Conservation (phyloP, 2,797 vertebrate species). For the Neosilurus hyrtlii region DNA sequence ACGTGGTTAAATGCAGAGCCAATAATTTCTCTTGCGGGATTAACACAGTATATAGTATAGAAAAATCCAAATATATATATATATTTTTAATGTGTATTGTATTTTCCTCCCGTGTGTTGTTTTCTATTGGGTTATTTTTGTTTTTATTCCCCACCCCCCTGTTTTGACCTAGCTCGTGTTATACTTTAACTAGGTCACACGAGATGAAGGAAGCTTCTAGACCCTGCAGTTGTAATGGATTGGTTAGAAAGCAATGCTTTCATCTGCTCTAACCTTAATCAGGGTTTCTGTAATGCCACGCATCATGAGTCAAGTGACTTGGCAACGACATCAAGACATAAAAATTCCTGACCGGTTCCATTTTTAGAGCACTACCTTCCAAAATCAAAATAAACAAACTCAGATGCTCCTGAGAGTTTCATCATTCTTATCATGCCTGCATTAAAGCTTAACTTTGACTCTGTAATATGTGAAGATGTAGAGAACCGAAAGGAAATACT, state of each 20-base stretch:
- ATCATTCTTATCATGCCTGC: background rate
- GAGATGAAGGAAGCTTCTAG: background rate
- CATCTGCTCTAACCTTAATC: background rate
- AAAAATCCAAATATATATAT: too few relatives aligned
- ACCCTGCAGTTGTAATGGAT: background rate
- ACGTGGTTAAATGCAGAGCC: too few relatives aligned
- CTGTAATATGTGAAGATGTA: background rate
- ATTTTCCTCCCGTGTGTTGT: too few relatives aligned
- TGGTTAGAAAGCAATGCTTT: background rate
- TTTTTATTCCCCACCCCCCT: background rate
- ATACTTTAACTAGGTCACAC: background rate
- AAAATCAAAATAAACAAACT: background rate
- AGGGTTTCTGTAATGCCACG: background rate
- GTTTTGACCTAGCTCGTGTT: background rate
- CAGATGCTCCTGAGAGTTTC: rapidly evolving
- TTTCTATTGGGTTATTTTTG: background rate
- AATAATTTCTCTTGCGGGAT: too few relatives aligned
- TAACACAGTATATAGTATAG: too few relatives aligned
- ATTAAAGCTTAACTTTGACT: background rate
- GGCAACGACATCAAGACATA: background rate
- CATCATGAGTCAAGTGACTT: background rate
- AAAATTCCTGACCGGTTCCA: background rate
- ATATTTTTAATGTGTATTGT: too few relatives aligned
- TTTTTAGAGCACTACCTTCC: background rate
- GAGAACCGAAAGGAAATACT: background rate